A percentile compares a stretch with the other conserved stretches of the same genome.
Evolutionary conservation across 2,888 invertebrate genomes (phyloP).

Genomic region (Acrobasis consociella): DNA sequence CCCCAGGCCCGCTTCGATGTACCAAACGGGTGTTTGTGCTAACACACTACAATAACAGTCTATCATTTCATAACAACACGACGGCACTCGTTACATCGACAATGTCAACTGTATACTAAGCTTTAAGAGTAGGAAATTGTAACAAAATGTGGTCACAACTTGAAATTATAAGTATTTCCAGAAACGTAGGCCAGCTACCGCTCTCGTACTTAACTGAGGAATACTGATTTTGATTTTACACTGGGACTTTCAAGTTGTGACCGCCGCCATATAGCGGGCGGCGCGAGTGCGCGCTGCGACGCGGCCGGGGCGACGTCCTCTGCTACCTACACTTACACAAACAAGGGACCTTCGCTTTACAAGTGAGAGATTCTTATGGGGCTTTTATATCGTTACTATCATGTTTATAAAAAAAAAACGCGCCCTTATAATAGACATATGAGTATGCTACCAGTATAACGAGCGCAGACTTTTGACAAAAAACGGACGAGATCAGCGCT

Average conservation of each 20-base stretch:
- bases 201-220: slow-evolving; percentile 10
- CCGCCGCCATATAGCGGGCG: slow-evolving; percentile 6
- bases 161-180: slow-evolving; percentile 12
- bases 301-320: not conserved
- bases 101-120: slow-evolving; percentile 37
- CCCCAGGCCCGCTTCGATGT: slow-evolving; percentile 21
- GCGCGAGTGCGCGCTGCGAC: not conserved
- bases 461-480: too few relatives aligned
- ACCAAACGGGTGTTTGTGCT: slow-evolving; percentile 47
- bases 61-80: slow-evolving; percentile 49
- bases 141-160: slow-evolving; percentile 31
- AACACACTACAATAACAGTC: slow-evolving; percentile 61
- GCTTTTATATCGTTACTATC: slow-evolving; percentile 1
- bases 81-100: slow-evolving; percentile 38
- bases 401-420: too few relatives aligned
- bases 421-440: too few relatives aligned
- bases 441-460: too few relatives aligned
- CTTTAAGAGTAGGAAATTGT: slow-evolving; percentile 34
- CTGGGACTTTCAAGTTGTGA: slow-evolving; percentile 18
- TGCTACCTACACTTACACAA: not conserved
- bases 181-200: slow-evolving; percentile 30
- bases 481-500: too few relatives aligned
- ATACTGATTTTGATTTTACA: slow-evolving; percentile 21
- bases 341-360: slow-evolving; percentile 5
- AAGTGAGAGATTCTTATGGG: slow-evolving; percentile 12